Evolutionary conservation across 2,888 invertebrate genomes (phyloP).

Genomic region (Pristionchus exspectatus): DNA sequence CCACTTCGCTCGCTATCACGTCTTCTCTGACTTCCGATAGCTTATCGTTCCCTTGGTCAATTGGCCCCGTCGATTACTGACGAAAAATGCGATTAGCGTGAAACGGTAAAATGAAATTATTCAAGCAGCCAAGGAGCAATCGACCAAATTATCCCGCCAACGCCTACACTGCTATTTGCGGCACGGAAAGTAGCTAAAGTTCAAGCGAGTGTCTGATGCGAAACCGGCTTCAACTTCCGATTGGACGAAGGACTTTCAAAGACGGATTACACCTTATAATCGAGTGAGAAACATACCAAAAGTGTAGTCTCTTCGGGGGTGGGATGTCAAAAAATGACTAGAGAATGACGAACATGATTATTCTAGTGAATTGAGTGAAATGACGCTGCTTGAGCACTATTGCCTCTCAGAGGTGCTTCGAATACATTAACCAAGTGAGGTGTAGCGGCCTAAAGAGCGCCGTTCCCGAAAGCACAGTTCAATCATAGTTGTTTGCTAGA

Average conservation of each 20-base stretch:
- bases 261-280: background rate
- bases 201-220: background rate
- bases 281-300: background rate
- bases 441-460: no score
- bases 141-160: background rate
- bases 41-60: background rate
- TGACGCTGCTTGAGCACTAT: no score
- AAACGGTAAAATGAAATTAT: conserved; percentile 16
- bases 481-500: no score
- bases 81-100: background rate
- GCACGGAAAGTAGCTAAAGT: conserved; percentile 19
- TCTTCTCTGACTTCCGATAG: background rate
- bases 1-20: background rate
- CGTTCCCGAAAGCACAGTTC: no score
- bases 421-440: no score
- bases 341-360: background rate
- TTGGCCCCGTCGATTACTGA: background rate
- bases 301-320: background rate
- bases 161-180: conserved; percentile 17
- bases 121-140: background rate
- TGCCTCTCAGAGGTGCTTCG: no score
- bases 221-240: background rate
- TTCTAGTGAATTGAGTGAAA: background rate
- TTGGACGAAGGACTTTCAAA: background rate
- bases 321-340: background rate